These are phyloP conservation scores for Polypterus senegalus DNA, from an alignment of 2,113 vertebrate genomes.

Conservation along the genomic window DNA sequence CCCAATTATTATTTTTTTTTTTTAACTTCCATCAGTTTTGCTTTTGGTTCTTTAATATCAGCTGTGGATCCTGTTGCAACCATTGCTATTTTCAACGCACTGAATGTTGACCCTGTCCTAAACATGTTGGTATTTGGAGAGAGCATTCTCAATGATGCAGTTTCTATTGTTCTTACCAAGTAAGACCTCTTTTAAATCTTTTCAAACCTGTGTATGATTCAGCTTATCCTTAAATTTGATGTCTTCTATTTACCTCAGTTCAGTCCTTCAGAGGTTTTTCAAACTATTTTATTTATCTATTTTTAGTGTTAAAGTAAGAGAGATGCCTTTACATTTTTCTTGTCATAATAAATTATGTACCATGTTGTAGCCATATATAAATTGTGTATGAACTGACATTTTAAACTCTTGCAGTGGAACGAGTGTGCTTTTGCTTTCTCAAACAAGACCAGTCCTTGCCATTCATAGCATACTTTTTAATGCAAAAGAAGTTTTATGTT, in stretches of 20 bases:
- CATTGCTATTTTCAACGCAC: constrained; percentile 95
- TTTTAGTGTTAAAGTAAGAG: no score
- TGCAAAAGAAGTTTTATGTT: no score
- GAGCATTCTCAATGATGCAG: constrained; percentile 94
- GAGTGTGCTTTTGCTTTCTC: no score
- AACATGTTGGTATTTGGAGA: constrained; percentile 98
- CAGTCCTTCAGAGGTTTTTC: no score
- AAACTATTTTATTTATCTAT: no score
- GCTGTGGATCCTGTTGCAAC: constrained; percentile 95
- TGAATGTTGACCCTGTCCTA: constrained; percentile 93
- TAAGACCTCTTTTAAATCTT: constrained; percentile 37
- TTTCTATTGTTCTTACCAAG: constrained; percentile 96
- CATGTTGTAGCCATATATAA: no score
- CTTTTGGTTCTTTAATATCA: constrained; percentile 94
- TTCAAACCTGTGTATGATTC: not conserved
- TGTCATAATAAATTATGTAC: no score
- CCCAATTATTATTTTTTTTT: constrained; percentile 4
- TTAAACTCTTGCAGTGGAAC: no score
- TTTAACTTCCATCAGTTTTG: constrained; percentile 62
- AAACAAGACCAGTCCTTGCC: no score
- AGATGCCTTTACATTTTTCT: no score
- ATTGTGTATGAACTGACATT: no score
- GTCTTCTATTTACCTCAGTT: not conserved
- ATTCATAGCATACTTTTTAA: no score
- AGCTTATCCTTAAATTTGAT: not conserved